Conservation (phyloP, 2,888 invertebrate species). For the Sarcophaga variegata region DNA sequence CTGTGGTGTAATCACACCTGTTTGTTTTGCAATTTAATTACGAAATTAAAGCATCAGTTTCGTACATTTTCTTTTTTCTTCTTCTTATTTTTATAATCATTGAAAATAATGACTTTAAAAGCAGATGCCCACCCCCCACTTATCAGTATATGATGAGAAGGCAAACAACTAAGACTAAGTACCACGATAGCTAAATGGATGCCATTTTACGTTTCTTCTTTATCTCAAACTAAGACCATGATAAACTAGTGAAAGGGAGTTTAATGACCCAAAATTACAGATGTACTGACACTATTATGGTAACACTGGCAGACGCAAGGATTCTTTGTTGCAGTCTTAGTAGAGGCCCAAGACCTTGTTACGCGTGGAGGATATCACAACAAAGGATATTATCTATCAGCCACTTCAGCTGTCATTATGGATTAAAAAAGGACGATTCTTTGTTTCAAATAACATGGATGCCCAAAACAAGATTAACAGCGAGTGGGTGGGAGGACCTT, state of each 20-base stretch:
- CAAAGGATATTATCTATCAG: background rate
- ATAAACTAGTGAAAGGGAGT: slow-evolving; percentile 9
- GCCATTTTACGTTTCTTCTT: background rate
- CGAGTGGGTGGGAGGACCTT: slow-evolving; percentile 14
- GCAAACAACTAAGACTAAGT: background rate
- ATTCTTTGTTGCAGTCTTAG: slow-evolving; percentile 37
- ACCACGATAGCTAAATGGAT: background rate
- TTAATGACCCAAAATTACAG: slow-evolving; percentile 26
- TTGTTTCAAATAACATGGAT: slow-evolving; percentile 30
- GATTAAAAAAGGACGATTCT: slow-evolving; percentile 10
- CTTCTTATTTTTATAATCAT: too few relatives aligned
- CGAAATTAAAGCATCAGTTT: background rate
- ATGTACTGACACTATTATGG: too few relatives aligned
- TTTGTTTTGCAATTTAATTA: background rate
- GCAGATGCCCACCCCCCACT: background rate
- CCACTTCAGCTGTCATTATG: background rate
- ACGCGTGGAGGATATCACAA: background rate
- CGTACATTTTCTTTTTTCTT: too few relatives aligned
- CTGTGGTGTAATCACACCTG: too few relatives aligned
- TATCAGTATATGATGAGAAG: background rate
- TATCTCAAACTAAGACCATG: background rate
- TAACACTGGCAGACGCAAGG: background rate
- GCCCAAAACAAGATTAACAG: background rate
- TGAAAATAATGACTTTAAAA: background rate
- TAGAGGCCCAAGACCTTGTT: background rate